Percentiles rank a stretch among this genome's conserved stretches.
Evolutionary conservation across 2,797 vertebrate genomes (phyloP).

Genomic region (Hybognathus amarus): DNA sequence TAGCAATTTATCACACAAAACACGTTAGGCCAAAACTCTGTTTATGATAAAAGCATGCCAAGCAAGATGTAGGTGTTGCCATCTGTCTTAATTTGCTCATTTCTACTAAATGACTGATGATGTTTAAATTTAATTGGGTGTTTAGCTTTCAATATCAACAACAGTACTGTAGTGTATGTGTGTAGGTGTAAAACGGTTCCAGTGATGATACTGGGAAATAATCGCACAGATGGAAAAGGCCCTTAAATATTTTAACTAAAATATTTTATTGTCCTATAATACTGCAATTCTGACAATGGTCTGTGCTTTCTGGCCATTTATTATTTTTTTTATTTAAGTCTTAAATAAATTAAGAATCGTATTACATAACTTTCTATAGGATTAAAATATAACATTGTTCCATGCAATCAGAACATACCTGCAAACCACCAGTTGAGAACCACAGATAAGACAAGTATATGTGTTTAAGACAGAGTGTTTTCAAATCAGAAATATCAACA

Average conservation of each 20-base stretch:
- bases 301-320: no score
- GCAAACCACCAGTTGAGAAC: neutral
- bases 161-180: no score
- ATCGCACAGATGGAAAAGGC: neutral
- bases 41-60: neutral
- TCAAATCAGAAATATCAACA: neutral
- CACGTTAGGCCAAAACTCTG: neutral
- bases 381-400: neutral
- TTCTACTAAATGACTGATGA: slow-evolving; percentile 5
- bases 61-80: neutral
- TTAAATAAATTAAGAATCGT: neutral
- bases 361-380: neutral
- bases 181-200: neutral
- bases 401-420: neutral
- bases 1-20: slow-evolving; percentile 1
- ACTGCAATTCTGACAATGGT: neutral
- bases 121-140: neutral
- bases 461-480: neutral
- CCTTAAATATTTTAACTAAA: neutral
- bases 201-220: neutral
- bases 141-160: neutral
- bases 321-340: no score
- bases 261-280: neutral
- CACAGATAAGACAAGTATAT: neutral
- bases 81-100: neutral